Percentiles rank a stretch among this genome's conserved stretches.
Evolutionary conservation across 1,140 invertebrate species (phyloP).

Genomic region (Saccostrea glomerata): DNA sequence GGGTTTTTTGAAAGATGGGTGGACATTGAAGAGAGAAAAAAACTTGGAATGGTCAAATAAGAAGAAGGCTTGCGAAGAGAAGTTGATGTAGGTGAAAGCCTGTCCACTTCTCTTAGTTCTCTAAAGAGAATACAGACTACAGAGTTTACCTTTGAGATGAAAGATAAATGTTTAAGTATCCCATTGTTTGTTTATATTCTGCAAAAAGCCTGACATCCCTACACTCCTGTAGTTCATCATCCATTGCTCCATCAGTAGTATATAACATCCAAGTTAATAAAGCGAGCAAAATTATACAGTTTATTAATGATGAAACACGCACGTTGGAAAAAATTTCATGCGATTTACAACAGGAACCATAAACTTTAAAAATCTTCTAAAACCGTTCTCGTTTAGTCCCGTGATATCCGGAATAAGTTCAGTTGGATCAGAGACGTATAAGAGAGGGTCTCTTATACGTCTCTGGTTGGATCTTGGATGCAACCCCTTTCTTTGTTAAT

Average conservation of each 20-base stretch:
- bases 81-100: no score
- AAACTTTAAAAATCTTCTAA: background rate
- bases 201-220: background rate
- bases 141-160: background rate
- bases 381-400: background rate
- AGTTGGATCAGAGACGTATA: no score
- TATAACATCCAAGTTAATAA: no score
- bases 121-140: no score
- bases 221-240: background rate
- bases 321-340: background rate
- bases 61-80: no score
- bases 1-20: no score
- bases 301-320: background rate
- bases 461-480: no score
- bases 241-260: background rate
- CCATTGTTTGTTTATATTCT: conserved; percentile 17
- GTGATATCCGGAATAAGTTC: background rate
- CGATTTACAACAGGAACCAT: background rate
- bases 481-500: no score
- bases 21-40: no score
- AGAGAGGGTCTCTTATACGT: no score
- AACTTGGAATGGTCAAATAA: no score
- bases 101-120: no score
- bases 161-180: conserved; percentile 21
- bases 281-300: background rate